Evolutionary conservation across 2,888 invertebrate genomes (phyloP).

Genomic region (Carabus problematicus): DNA sequence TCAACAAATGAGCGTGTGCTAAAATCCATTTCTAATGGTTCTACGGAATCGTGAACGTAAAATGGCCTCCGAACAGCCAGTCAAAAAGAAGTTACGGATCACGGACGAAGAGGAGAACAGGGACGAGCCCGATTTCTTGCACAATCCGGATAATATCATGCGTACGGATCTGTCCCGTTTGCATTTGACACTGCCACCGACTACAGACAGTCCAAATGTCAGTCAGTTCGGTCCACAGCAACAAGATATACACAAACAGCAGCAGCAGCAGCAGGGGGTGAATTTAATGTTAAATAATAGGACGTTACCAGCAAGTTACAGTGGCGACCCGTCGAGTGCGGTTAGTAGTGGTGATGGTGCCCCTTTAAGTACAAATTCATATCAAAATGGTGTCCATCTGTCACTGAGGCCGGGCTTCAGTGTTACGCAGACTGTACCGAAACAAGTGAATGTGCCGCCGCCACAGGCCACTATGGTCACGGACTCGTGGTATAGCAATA

Average conservation of each 20-base stretch:
- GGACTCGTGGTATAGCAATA: no score
- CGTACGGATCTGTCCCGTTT: constrained; percentile 57
- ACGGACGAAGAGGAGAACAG: constrained; percentile 65
- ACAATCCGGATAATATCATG: constrained; percentile 59
- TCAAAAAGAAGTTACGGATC: constrained; percentile 82
- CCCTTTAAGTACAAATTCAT: constrained; percentile 31
- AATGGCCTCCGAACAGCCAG: constrained; percentile 83
- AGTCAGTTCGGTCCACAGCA: not conserved
- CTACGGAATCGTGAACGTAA: constrained; percentile 66
- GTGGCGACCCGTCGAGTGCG: constrained; percentile 22
- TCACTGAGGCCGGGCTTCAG: constrained; percentile 48
- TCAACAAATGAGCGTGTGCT: constrained; percentile 11
- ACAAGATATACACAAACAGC: constrained; percentile 22
- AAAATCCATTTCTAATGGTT: constrained; percentile 65
- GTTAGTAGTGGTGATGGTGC: not conserved
- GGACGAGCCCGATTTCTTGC: constrained; percentile 66
- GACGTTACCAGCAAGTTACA: constrained; percentile 32
- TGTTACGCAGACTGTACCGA: constrained; percentile 32
- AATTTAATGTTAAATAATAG: constrained; percentile 34
- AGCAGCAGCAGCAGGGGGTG: constrained; percentile 28
- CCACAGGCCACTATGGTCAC: constrained; percentile 41
- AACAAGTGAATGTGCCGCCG: constrained; percentile 44
- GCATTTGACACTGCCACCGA: constrained; percentile 46
- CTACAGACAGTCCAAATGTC: not conserved
- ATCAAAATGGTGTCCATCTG: constrained; percentile 50